Conservation (phyloP, 2,797 vertebrate genomes). For the Anableps anableps region DNA sequence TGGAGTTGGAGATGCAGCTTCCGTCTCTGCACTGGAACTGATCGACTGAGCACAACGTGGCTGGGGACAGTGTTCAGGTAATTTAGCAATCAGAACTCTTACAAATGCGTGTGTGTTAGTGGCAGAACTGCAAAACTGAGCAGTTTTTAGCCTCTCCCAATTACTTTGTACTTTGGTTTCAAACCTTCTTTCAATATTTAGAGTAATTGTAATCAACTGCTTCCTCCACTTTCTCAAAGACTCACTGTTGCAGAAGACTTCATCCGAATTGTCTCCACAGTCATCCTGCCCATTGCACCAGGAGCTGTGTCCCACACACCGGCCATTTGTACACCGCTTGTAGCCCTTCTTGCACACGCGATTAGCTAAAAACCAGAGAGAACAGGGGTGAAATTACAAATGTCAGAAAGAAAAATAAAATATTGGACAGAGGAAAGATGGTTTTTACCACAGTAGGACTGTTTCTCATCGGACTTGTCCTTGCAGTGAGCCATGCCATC, state of each 20-base stretch:
- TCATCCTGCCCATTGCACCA: slow-evolving; percentile 91
- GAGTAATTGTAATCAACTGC: neutral
- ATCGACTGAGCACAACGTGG: slow-evolving; percentile 78
- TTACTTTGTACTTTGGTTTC: neutral
- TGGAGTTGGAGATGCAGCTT: slow-evolving; percentile 89
- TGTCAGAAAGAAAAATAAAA: slow-evolving; percentile 47
- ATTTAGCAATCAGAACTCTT: neutral
- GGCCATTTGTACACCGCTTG: slow-evolving; percentile 88
- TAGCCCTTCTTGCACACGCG: slow-evolving; percentile 91
- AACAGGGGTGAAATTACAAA: slow-evolving; percentile 31
- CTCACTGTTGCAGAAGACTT: slow-evolving; percentile 93
- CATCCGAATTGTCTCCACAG: slow-evolving; percentile 95
- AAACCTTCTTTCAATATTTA: neutral
- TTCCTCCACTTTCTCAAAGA: slow-evolving; percentile 2
- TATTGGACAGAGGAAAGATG: slow-evolving; percentile 76
- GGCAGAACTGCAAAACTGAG: neutral
- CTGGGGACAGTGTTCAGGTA: slow-evolving; percentile 50
- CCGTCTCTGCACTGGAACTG: slow-evolving; percentile 93
- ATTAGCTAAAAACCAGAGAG: slow-evolving; percentile 82
- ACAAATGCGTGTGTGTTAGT: neutral
- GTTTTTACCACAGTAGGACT: slow-evolving; percentile 95
- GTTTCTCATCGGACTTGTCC: slow-evolving; percentile 99
- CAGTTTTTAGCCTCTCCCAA: neutral
- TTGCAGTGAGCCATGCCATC: slow-evolving; percentile 94
- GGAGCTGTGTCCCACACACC: slow-evolving; percentile 85